Evolutionary conservation across 2,113 vertebrate genomes (phyloP).

Genomic region (Craseonycteris thonglongyai): DNA sequence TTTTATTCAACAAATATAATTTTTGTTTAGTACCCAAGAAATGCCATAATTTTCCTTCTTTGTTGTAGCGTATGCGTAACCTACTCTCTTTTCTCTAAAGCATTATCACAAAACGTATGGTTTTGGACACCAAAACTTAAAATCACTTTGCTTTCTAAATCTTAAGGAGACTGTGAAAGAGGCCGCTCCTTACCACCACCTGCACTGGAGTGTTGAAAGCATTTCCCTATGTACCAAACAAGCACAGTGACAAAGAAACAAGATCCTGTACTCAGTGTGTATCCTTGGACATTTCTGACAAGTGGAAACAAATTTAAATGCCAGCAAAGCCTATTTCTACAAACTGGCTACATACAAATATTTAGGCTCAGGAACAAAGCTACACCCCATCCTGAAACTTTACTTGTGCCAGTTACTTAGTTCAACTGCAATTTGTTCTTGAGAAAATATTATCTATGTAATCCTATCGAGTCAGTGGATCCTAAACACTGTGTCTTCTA

Average conservation of each 20-base stretch:
- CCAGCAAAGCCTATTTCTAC: not conserved
- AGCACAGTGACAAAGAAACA: constrained; percentile 1
- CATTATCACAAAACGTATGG: not conserved
- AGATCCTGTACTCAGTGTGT: not conserved
- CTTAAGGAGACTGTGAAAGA: not conserved
- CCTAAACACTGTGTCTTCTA: not conserved
- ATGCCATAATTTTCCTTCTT: not conserved
- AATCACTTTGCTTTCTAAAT: not conserved
- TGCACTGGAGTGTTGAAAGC: not conserved
- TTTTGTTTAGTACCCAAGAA: not conserved
- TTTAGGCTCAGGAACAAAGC: constrained; percentile 46
- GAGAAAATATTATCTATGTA: constrained; percentile 43
- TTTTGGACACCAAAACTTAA: not conserved
- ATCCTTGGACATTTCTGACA: not conserved
- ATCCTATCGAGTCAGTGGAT: not conserved
- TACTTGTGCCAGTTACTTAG: not conserved
- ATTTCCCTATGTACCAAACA: not conserved
- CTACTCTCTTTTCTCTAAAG: not conserved
- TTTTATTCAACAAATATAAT: not conserved
- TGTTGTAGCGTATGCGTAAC: not conserved
- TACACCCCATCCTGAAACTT: not conserved
- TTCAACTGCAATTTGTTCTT: constrained; percentile 16
- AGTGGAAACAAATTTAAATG: constrained; percentile 32
- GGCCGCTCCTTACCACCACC: not conserved
- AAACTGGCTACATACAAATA: not conserved